Conservation (phyloP, 2,113 vertebrate species). For the Cyprinus carpio region DNA sequence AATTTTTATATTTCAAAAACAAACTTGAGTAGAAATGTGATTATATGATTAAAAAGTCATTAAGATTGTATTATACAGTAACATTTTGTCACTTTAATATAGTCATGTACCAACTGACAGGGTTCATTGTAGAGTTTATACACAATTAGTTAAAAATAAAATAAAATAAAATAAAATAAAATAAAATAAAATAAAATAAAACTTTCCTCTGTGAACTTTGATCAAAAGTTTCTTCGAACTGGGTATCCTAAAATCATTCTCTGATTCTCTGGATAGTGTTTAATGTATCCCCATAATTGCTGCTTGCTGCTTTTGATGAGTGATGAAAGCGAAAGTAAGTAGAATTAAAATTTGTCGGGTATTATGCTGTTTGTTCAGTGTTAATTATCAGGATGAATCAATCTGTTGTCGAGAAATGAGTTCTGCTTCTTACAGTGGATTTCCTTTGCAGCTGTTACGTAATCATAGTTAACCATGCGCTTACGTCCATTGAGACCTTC, state of each 20-base stretch:
- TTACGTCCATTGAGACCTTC: neutral
- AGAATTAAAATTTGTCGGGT: neutral
- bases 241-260: neutral
- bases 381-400: slow-evolving; percentile 28
- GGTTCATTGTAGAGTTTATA: too few species aligned
- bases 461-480: neutral
- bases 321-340: neutral
- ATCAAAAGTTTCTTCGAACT: neutral
- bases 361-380: slow-evolving; percentile 29
- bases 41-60: too few species aligned
- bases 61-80: too few species aligned
- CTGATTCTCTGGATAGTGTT: neutral
- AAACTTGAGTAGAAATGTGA: too few species aligned
- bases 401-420: slow-evolving; percentile 14
- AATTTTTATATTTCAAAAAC: too few species aligned
- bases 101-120: too few species aligned
- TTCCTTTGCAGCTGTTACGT: slow-evolving; percentile 10
- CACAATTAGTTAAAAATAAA: too few species aligned
- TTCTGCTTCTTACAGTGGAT: slow-evolving; percentile 7
- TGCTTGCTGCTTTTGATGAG: neutral
- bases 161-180: too few species aligned
- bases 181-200: too few species aligned
- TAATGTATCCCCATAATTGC: neutral
- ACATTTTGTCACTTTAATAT: too few species aligned
- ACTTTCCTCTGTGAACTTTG: neutral